phyloP scores from a whole-genome alignment of 1,140 invertebrate genomes.

The Meloidogyne floridensis region DNA sequence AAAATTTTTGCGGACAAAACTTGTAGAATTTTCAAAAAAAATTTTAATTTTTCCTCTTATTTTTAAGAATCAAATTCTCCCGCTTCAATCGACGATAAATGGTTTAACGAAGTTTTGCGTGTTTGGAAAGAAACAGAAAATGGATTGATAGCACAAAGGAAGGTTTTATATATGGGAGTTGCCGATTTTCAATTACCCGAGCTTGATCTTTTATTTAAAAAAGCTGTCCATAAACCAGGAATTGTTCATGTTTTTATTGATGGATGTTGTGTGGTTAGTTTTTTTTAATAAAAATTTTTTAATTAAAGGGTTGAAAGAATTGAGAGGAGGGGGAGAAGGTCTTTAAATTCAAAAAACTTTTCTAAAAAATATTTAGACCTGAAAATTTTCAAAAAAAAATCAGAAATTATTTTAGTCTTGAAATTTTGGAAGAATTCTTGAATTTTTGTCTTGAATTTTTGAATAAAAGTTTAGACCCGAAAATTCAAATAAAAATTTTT shows the following conservation, averaged over 20 bases:
- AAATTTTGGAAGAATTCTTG: too few species aligned
- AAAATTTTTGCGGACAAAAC: neutral
- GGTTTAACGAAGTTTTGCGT: conserved; percentile 45
- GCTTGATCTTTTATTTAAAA: conserved; percentile 78
- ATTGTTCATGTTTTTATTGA: conserved; percentile 93
- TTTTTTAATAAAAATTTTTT: neutral
- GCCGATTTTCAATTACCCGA: conserved; percentile 82
- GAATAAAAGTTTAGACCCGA: too few species aligned
- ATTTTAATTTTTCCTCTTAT: neutral
- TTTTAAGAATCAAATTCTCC: conserved; percentile 6
- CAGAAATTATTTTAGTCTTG: neutral
- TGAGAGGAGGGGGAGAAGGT: too few species aligned
- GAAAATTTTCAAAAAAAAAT: conserved; percentile 14
- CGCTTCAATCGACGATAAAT: conserved; percentile 16
- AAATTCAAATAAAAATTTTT: conserved; percentile 1
- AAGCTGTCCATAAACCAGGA: conserved; percentile 82
- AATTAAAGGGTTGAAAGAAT: neutral
- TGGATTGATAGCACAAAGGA: conserved; percentile 31
- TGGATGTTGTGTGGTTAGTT: conserved; percentile 79
- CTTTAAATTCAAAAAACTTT: too few species aligned
- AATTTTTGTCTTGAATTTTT: too few species aligned
- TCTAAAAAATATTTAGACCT: neutral
- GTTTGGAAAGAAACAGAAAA: conserved; percentile 38
- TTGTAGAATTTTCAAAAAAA: too few species aligned
- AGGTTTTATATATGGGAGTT: conserved; percentile 76